These are phyloP conservation scores for Chelonus insularis DNA, from an alignment of 1,140 invertebrate genomes.

Conservation along the genomic window DNA sequence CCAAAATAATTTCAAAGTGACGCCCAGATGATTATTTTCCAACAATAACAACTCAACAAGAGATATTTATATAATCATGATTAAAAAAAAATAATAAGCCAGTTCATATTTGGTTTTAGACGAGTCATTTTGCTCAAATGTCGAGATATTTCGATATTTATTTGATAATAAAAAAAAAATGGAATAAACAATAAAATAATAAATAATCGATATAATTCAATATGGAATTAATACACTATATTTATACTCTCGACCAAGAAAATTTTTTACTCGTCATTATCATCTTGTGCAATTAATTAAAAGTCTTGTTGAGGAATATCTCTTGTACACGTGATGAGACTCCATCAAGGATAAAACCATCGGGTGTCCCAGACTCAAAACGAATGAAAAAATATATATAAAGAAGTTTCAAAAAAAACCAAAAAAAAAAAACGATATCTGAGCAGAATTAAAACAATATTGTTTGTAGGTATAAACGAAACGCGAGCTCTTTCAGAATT, in stretches of 20 bases:
- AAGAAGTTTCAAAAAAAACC: conserved; percentile 5
- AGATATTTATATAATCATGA: not conserved
- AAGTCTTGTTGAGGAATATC: conserved; percentile 6
- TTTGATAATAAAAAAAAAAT: not conserved
- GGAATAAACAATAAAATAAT: not conserved
- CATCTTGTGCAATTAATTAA: not conserved
- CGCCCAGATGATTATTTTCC: not conserved
- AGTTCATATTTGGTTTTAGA: conserved; percentile 3
- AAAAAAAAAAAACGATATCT: not conserved
- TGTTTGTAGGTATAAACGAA: conserved; percentile 22
- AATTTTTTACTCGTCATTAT: conserved; percentile 5
- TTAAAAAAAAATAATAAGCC: not conserved
- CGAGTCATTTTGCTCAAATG: conserved; percentile 20
- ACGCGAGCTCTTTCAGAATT: conserved; percentile 16
- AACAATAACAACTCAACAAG: not conserved
- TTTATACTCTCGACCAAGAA: conserved; percentile 3
- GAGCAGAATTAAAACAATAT: conserved; percentile 21
- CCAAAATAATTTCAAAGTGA: not conserved
- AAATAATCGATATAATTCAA: not conserved
- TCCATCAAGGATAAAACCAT: not conserved
- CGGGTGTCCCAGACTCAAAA: not conserved
- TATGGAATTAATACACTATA: too few relatives aligned
- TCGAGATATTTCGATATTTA: conserved; percentile 3
- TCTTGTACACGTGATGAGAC: conserved; percentile 2
- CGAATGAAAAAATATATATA: not conserved